These are phyloP conservation scores for Porites rus DNA, from an alignment of 92 coral and sea anemone species.

Conservation along the genomic window DNA sequence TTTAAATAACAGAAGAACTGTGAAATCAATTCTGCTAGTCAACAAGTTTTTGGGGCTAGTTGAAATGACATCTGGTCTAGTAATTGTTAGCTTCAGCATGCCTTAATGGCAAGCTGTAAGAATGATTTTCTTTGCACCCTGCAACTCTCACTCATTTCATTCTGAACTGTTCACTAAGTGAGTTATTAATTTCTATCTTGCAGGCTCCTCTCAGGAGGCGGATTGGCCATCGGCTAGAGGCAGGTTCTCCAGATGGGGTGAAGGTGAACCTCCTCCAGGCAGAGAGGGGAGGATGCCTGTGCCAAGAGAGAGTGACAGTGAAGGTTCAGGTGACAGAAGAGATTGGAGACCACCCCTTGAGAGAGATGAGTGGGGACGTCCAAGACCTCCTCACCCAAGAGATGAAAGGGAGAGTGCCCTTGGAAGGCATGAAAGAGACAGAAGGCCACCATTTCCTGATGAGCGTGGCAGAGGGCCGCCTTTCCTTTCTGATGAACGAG, in stretches of 20 bases:
- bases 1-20: too few species aligned
- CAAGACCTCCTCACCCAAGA: slow-evolving; percentile 36
- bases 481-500: slow-evolving; percentile 26
- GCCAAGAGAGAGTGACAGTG: slow-evolving; percentile 22
- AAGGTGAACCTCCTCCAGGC: neutral
- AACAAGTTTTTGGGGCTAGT: too few species aligned
- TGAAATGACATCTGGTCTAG: too few species aligned
- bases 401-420: slow-evolving; percentile 24
- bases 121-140: too few species aligned
- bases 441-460: slow-evolving; percentile 36
- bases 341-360: slow-evolving; percentile 34
- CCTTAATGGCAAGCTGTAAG: too few species aligned
- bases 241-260: slow-evolving; percentile 20
- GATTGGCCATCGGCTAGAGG: slow-evolving; percentile 27
- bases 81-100: too few species aligned
- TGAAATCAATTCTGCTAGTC: too few species aligned
- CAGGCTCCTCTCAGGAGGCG: neutral
- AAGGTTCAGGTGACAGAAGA: neutral
- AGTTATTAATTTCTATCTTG: too few species aligned
- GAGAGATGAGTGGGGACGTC: neutral
- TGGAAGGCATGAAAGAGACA: slow-evolving; percentile 16
- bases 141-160: too few species aligned
- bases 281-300: slow-evolving; percentile 21
- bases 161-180: too few species aligned
- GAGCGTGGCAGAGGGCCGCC: slow-evolving; percentile 30